These are phyloP conservation scores for Plecotus auritus DNA, from an alignment of 2,113 vertebrate species.

Conservation along the genomic window DNA sequence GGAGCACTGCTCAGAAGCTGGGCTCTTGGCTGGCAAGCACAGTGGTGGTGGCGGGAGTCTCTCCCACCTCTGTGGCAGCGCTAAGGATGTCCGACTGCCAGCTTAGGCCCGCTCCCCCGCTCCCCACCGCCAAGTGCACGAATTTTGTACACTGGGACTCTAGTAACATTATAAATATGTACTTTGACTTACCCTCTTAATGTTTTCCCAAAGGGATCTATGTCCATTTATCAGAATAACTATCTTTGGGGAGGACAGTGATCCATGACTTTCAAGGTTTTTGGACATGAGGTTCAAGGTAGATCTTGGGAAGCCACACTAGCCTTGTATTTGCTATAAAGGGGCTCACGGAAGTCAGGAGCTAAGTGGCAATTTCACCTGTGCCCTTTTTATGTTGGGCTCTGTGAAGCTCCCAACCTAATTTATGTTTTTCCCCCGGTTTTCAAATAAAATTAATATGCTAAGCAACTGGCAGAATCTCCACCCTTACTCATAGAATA, in stretches of 20 bases:
- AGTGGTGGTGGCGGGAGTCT: too few species aligned
- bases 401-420: background rate
- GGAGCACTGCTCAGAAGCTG: too few species aligned
- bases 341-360: background rate
- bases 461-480: background rate
- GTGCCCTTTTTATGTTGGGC: background rate
- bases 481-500: background rate
- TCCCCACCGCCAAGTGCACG: too few species aligned
- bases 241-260: background rate
- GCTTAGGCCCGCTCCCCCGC: too few species aligned
- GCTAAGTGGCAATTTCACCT: background rate
- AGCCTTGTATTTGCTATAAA: background rate
- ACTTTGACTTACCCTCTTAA: background rate
- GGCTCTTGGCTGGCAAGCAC: too few species aligned
- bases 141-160: too few species aligned
- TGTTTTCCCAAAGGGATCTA: background rate
- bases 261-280: background rate
- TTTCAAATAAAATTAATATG: background rate
- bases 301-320: background rate
- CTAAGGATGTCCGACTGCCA: too few species aligned
- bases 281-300: background rate
- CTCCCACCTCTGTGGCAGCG: too few species aligned
- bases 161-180: background rate
- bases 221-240: background rate
- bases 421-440: background rate